A percentile compares a stretch with the other conserved stretches of the same genome.
These are phyloP conservation scores for Bombus confusus DNA, from an alignment of 1,140 invertebrate genomes.

Conservation along the genomic window DNA sequence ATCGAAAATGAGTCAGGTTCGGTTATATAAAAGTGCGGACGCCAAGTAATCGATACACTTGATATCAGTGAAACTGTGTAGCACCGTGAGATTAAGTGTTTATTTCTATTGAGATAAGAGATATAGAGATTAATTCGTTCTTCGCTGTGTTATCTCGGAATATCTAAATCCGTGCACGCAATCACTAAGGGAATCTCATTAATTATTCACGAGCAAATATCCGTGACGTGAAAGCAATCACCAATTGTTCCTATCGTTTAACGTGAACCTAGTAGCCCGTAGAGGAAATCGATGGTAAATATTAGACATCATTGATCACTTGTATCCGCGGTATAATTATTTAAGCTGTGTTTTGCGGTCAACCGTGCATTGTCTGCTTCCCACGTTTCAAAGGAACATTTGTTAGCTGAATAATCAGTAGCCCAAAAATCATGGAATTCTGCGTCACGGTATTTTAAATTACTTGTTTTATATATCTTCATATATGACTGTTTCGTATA, in stretches of 20 bases:
- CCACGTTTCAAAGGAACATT: background rate
- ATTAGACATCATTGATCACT: constrained; percentile 55
- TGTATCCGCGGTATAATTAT: constrained; percentile 53
- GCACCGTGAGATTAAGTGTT: background rate
- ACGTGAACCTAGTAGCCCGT: constrained; percentile 47
- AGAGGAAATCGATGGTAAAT: constrained; percentile 60
- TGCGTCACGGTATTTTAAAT: background rate
- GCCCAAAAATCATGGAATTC: background rate
- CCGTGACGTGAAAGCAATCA: constrained; percentile 63
- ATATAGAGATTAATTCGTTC: constrained; percentile 48
- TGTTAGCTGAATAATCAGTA: background rate
- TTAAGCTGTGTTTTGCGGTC: constrained; percentile 26
- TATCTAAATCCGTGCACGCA: constrained; percentile 59
- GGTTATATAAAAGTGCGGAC: too few relatives aligned
- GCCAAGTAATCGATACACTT: too few relatives aligned
- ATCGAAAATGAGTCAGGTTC: too few relatives aligned
- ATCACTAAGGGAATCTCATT: constrained; percentile 61
- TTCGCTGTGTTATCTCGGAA: constrained; percentile 53
- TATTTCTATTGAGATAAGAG: background rate
- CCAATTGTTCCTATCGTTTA: constrained; percentile 64
- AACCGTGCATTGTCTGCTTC: background rate
- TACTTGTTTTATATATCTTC: background rate
- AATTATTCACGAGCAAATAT: constrained; percentile 73
- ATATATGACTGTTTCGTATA: too few relatives aligned
- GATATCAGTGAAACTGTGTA: background rate